Conservation (phyloP, 2,888 invertebrate genomes). For the Amiota minor region DNA sequence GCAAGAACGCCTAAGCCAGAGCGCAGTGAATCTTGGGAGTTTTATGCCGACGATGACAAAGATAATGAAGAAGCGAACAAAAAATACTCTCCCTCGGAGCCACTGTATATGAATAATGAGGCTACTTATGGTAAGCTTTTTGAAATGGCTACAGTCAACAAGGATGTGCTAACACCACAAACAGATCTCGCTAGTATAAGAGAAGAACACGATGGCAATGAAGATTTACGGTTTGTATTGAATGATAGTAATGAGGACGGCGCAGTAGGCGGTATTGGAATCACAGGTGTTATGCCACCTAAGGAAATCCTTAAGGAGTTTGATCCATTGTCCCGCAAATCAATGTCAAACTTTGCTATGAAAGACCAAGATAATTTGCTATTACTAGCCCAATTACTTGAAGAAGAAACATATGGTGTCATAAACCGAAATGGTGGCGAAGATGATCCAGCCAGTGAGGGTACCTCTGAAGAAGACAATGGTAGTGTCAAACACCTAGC, state of each 20-base stretch:
- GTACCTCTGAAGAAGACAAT: conserved; percentile 74
- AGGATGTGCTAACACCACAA: conserved; percentile 63
- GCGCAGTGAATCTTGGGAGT: conserved; percentile 72
- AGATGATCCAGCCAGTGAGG: conserved; percentile 73
- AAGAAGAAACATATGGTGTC: conserved; percentile 81
- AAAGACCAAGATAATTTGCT: conserved; percentile 76
- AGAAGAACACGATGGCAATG: conserved; percentile 40
- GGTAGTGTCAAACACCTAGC: conserved; percentile 46
- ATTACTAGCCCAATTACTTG: conserved; percentile 80
- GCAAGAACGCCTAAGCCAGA: conserved; percentile 66
- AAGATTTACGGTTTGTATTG: conserved; percentile 35
- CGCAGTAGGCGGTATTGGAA: conserved; percentile 56
- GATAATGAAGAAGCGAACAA: conserved; percentile 38
- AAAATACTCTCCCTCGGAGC: conserved; percentile 57
- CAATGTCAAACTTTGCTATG: conserved; percentile 19
- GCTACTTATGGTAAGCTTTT: conserved; percentile 71
- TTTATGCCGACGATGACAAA: conserved; percentile 59
- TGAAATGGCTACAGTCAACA: conserved; percentile 67
- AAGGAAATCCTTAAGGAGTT: conserved; percentile 82
- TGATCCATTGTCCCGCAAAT: conserved; percentile 76
- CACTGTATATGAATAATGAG: conserved; percentile 72
- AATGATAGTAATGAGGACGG: conserved; percentile 49
- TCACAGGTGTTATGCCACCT: conserved; percentile 27
- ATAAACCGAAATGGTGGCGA: conserved; percentile 73
- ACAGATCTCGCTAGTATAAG: conserved; percentile 51